Percentiles rank a stretch among this genome's conserved stretches.
Conservation (phyloP, 2,113 vertebrate species). For the Tilapia sparmanii region DNA sequence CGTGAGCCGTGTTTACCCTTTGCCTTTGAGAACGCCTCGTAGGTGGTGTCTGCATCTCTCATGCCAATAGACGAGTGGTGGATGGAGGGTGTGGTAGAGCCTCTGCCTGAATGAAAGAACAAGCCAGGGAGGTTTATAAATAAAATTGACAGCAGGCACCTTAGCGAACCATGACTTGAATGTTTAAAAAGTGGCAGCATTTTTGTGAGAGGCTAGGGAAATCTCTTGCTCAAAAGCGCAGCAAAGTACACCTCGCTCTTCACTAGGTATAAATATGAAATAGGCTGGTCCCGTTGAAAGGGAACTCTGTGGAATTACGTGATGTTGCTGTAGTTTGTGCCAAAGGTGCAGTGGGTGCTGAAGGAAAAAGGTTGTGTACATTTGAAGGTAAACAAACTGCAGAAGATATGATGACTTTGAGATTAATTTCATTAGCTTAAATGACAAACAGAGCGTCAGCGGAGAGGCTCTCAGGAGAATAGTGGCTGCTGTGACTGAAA, state of each 20-base stretch:
- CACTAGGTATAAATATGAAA: conserved; percentile 63
- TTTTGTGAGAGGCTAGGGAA: conserved; percentile 57
- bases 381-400: not conserved
- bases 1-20: conserved; percentile 41
- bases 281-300: conserved; percentile 35
- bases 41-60: conserved; percentile 42
- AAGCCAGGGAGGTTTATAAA: conserved; percentile 67
- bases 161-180: conserved; percentile 69
- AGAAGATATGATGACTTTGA: conserved; percentile 7
- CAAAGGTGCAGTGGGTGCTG: not conserved
- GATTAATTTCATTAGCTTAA: not conserved
- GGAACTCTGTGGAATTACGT: conserved; percentile 20
- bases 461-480: not conserved
- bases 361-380: not conserved
- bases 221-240: conserved; percentile 47
- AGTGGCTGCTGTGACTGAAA: not conserved
- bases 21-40: conserved; percentile 43
- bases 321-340: conserved; percentile 28
- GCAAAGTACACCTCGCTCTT: conserved; percentile 32
- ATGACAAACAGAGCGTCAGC: not conserved
- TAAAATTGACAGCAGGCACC: conserved; percentile 73
- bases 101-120: conserved; percentile 63
- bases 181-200: conserved; percentile 58
- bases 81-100: conserved; percentile 12
- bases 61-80: conserved; percentile 1